Evolutionary conservation across 2,113 vertebrate species (phyloP).

Genomic region (Pantherophis guttatus): DNA sequence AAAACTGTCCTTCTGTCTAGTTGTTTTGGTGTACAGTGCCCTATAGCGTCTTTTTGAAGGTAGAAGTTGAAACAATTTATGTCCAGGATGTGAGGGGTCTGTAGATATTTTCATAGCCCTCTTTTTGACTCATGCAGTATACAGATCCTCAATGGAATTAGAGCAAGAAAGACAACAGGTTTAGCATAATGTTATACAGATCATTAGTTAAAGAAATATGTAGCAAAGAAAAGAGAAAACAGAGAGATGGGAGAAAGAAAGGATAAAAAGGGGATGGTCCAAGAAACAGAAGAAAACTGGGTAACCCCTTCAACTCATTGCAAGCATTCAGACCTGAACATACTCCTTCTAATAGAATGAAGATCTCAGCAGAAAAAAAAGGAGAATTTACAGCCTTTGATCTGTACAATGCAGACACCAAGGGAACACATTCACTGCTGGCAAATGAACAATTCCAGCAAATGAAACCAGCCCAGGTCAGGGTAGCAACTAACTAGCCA

Average conservation of each 20-base stretch:
- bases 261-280: background rate
- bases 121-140: no score
- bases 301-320: background rate
- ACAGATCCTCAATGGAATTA: no score
- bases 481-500: background rate
- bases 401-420: background rate
- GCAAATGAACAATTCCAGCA: background rate
- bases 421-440: background rate
- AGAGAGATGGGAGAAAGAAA: background rate
- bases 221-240: background rate
- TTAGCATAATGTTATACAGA: background rate
- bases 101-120: no score
- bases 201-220: background rate
- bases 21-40: no score
- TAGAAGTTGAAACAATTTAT: no score
- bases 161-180: background rate
- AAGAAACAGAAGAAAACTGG: background rate
- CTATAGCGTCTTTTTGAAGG: no score
- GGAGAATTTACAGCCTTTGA: background rate
- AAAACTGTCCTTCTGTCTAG: no score
- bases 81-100: no score
- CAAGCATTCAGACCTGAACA: background rate
- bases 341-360: background rate
- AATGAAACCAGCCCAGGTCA: background rate
- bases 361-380: background rate